These are phyloP conservation scores for Eristalis intricaria DNA, from an alignment of 2,888 invertebrate genomes.

Conservation along the genomic window DNA sequence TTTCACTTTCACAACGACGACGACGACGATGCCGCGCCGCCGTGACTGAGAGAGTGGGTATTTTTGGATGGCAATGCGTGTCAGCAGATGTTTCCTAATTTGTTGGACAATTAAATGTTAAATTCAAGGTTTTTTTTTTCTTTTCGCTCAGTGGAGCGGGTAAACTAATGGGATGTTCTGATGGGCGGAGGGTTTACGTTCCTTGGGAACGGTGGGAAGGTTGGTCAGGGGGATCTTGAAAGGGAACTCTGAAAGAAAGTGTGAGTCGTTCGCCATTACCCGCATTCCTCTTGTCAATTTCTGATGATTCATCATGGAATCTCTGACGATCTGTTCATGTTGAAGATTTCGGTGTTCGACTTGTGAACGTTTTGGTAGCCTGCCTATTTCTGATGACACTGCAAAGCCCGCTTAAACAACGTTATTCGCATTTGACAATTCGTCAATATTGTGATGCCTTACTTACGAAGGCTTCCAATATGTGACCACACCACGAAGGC, in stretches of 20 bases:
- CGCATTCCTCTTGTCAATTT: background rate
- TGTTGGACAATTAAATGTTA: conserved; percentile 54
- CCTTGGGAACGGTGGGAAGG: background rate
- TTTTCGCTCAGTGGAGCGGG: background rate
- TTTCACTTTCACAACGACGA: conserved; percentile 50
- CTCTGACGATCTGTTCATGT: too few relatives aligned
- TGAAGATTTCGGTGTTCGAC: too few relatives aligned
- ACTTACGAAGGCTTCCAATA: too few relatives aligned
- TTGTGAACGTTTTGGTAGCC: too few relatives aligned
- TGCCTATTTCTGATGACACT: too few relatives aligned
- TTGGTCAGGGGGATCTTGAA: background rate
- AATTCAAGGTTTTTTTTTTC: conserved; percentile 44
- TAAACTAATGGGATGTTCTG: background rate
- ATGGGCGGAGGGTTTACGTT: background rate
- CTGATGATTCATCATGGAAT: too few relatives aligned
- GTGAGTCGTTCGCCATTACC: background rate
- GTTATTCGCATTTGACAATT: too few relatives aligned
- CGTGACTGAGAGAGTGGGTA: conserved; percentile 30
- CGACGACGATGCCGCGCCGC: background rate
- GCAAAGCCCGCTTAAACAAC: too few relatives aligned
- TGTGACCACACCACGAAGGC: too few relatives aligned
- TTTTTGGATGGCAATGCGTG: conserved; percentile 43
- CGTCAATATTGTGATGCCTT: too few relatives aligned
- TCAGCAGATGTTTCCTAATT: conserved; percentile 63
- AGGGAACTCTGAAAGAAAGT: background rate